Conservation (phyloP, 2,797 vertebrate genomes). For the Delichon dasypus region DNA sequence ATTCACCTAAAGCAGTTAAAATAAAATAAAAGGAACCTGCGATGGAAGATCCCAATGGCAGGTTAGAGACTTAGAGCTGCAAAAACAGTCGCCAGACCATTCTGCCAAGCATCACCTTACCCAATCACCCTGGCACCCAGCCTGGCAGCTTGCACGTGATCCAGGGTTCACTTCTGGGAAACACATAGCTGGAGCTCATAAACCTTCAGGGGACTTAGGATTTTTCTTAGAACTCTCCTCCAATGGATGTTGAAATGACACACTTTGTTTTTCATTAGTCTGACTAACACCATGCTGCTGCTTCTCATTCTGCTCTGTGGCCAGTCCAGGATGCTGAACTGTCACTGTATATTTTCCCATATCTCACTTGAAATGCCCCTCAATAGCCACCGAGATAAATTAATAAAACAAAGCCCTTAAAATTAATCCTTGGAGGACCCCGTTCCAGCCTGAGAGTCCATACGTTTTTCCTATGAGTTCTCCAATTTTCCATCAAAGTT, state of each 20-base stretch:
- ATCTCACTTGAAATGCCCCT: neutral
- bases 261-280: neutral
- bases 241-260: neutral
- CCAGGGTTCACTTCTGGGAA: neutral
- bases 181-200: neutral
- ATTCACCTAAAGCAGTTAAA: neutral
- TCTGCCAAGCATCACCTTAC: neutral
- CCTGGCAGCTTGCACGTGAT: neutral
- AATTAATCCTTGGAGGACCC: neutral
- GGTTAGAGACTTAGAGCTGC: neutral
- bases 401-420: neutral
- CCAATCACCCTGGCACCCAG: neutral
- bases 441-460: neutral
- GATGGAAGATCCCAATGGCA: fast-evolving
- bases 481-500: neutral
- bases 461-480: neutral
- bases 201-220: neutral
- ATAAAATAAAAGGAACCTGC: neutral
- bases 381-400: neutral
- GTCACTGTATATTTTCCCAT: neutral
- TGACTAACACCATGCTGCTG: fast-evolving
- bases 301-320: neutral
- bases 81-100: neutral
- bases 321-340: neutral
- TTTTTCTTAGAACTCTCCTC: neutral